phyloP scores from a whole-genome alignment of 2,888 invertebrate genomes.

The Scaptomyza parva region DNA sequence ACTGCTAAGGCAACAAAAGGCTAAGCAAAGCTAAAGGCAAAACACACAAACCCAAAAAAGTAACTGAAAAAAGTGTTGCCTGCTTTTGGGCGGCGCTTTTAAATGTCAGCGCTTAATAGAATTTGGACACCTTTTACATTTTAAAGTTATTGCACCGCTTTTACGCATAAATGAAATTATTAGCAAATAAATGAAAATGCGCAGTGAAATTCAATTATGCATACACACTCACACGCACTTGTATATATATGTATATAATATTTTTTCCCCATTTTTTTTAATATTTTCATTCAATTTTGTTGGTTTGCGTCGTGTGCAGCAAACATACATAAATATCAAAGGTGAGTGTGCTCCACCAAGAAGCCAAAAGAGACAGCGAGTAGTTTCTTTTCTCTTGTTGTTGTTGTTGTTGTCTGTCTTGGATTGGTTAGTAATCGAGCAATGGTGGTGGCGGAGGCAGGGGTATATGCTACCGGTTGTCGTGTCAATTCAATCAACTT shows the following conservation, averaged over 20 bases:
- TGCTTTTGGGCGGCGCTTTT: slow-evolving; percentile 35
- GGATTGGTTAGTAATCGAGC: slow-evolving; percentile 13
- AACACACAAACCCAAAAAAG: slow-evolving; percentile 12
- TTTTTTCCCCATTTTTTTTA: slow-evolving; percentile 30
- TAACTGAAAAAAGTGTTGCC: slow-evolving; percentile 23
- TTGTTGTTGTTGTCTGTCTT: slow-evolving; percentile 26
- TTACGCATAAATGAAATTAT: slow-evolving; percentile 63
- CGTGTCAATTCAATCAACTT: slow-evolving; percentile 76
- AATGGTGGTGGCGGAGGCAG: neutral
- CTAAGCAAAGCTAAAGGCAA: slow-evolving; percentile 7
- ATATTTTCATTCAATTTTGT: slow-evolving; percentile 72
- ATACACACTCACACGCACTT: slow-evolving; percentile 8
- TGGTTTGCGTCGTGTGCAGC: slow-evolving; percentile 26
- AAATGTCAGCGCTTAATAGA: slow-evolving; percentile 63
- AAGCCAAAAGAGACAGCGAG: slow-evolving; percentile 38
- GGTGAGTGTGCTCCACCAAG: slow-evolving; percentile 51
- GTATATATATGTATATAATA: neutral
- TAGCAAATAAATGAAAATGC: slow-evolving; percentile 71
- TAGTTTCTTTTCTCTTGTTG: slow-evolving; percentile 39
- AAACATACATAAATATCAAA: slow-evolving; percentile 63
- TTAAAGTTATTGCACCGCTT: slow-evolving; percentile 45
- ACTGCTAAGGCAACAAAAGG: slow-evolving; percentile 26
- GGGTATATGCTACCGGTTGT: slow-evolving; percentile 10
- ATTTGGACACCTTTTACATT: slow-evolving; percentile 55
- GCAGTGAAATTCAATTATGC: slow-evolving; percentile 60